Base-by-base conservation (phyloP, 2,797 vertebrate species). In the Lacerta viridis region DNA sequence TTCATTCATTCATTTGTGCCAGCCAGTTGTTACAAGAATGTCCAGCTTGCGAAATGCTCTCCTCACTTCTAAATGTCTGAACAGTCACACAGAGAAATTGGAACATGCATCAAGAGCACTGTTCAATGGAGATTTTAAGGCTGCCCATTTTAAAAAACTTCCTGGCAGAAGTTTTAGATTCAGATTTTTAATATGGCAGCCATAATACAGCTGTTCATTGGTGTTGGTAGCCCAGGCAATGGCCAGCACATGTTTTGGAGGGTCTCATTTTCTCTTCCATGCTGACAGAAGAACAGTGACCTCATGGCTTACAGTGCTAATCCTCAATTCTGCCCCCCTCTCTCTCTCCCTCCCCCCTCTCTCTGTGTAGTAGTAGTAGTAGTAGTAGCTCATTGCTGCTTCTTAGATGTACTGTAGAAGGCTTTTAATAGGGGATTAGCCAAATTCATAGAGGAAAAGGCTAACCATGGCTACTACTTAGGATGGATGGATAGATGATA, bases 1-100 rank as follows among this genome's bases (percentile, higher is more conserved):
- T 66, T 83, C 50, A 61, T 61, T 61, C 59, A 61, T 61, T 36
- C 72, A 74, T 74, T 74, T 36, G 66, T 29, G 41, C 71, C 83
- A 86, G 61, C 15, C 33, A 76, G 55, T 82, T 82, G 75, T 68
- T 79, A 50, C 20, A 84, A 90, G 41, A 68, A 83, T 33, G n/a
- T 29, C 81, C 41, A 75, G 66, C 33, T 84, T 41, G 71, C 41
- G 83, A 87, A 88, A 87, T 79, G 43, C 23, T 10, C 7, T 25
- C 23, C 23, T 43, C 29, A 69, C 55, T 75, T 87, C 61, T 43
- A 87, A 87, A 43, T 81, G 59, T 83, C 29, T 64, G 85, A 72
- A 61, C 69, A 2, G 20, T 46, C 25, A 39, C n/a, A 64, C 17
- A 20, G 18, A 79, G 76, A 29, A 78, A 74, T 71, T 41, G 59